Conservation (phyloP, 2,888 invertebrate species). For the Drosophila differens region DNA sequence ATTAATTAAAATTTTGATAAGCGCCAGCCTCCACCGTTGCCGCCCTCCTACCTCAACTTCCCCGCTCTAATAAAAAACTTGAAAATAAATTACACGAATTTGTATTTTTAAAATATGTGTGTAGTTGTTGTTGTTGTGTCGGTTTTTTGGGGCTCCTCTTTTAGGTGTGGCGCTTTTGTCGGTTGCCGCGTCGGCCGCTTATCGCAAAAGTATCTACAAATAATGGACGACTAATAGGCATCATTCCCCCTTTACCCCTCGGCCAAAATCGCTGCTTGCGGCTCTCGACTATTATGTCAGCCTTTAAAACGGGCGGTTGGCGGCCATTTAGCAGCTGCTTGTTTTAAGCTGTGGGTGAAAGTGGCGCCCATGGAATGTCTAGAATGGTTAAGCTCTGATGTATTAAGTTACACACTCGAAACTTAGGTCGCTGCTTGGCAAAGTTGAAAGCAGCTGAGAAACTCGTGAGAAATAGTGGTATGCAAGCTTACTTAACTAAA, state of each 20-base stretch:
- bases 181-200: constrained; percentile 57
- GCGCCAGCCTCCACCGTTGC: constrained; percentile 38
- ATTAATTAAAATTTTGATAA: constrained; percentile 81
- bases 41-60: not conserved
- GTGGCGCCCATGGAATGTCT: constrained; percentile 54
- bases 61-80: constrained; percentile 70
- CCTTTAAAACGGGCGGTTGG: constrained; percentile 48
- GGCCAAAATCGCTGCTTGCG: constrained; percentile 2
- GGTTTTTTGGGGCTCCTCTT: constrained; percentile 32
- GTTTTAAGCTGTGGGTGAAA: constrained; percentile 55
- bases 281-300: constrained; percentile 63
- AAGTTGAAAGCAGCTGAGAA: constrained; percentile 5
- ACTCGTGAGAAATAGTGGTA: constrained; percentile 21
- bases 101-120: constrained; percentile 40
- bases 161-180: constrained; percentile 73
- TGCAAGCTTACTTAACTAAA: not conserved
- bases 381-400: constrained; percentile 43
- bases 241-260: constrained; percentile 27
- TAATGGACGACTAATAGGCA: constrained; percentile 76
- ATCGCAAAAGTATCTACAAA: constrained; percentile 78
- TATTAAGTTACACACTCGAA: constrained; percentile 42
- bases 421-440: not conserved
- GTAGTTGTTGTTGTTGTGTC: constrained; percentile 11
- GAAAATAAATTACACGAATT: constrained; percentile 78
- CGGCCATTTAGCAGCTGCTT: constrained; percentile 60